A percentile compares a stretch with the other conserved stretches of the same genome.
These are phyloP conservation scores for Cynaeus angustus DNA, from an alignment of 2,888 invertebrate genomes.

Conservation along the genomic window DNA sequence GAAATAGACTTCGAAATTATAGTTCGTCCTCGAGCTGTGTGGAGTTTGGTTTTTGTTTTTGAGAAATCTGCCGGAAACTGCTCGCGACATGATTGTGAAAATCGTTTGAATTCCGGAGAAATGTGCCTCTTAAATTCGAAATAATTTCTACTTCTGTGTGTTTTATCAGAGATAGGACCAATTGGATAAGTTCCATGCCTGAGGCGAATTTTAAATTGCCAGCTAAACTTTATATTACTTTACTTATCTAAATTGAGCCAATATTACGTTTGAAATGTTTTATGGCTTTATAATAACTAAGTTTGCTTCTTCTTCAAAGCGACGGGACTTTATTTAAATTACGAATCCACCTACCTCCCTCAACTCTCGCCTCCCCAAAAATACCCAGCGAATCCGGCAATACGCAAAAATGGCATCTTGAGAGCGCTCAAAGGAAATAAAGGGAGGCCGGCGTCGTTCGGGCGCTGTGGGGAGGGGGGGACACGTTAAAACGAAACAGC, in stretches of 20 bases:
- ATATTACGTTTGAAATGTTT: conserved; percentile 69
- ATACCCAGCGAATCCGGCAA: conserved; percentile 23
- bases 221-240: conserved; percentile 71
- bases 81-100: conserved; percentile 51
- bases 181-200: conserved; percentile 71
- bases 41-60: conserved; percentile 38
- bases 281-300: conserved; percentile 67
- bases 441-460: conserved; percentile 18
- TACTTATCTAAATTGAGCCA: conserved; percentile 72
- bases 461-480: conserved; percentile 13
- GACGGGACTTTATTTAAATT: conserved; percentile 39
- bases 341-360: conserved; percentile 17
- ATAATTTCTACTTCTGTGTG: conserved; percentile 69
- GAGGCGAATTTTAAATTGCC: conserved; percentile 72
- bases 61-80: conserved; percentile 35
- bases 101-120: conserved; percentile 60
- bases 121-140: conserved; percentile 66
- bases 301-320: conserved; percentile 57
- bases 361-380: not conserved
- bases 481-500: conserved; percentile 43
- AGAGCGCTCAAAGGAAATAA: conserved; percentile 35
- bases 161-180: conserved; percentile 71
- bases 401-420: conserved; percentile 48
- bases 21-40: conserved; percentile 11
- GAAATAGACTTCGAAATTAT: conserved; percentile 9